Percentiles rank a stretch among this genome's conserved stretches.
Evolutionary conservation across 2,888 invertebrate genomes (phyloP).

Genomic region (Carcina quercana): DNA sequence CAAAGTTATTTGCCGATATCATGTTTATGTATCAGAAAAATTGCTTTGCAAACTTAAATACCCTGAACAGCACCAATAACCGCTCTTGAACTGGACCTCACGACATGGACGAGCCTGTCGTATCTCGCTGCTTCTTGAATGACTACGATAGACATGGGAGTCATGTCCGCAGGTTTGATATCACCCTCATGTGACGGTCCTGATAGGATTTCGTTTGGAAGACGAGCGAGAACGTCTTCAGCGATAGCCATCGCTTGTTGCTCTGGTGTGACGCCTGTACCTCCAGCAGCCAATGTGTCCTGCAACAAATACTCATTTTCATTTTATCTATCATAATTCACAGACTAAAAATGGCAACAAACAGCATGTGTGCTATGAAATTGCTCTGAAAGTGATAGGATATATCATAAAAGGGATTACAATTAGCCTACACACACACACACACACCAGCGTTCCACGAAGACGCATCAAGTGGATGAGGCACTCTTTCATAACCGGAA

Average conservation of each 20-base stretch:
- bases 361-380: too few species aligned
- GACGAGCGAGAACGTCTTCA: conserved; percentile 82
- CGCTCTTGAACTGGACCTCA: conserved; percentile 83
- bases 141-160: conserved; percentile 94
- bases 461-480: not conserved
- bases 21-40: too few species aligned
- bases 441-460: not conserved
- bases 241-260: conserved; percentile 86
- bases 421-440: too few species aligned
- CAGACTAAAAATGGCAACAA: too few species aligned
- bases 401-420: too few species aligned
- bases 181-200: conserved; percentile 78
- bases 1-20: too few species aligned
- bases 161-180: conserved; percentile 87
- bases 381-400: too few species aligned
- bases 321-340: not conserved
- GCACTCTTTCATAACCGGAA: not conserved
- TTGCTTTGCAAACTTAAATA: conserved; percentile 26
- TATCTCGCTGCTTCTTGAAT: conserved; percentile 90
- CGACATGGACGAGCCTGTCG: conserved; percentile 82
- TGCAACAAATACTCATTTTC: too few species aligned
- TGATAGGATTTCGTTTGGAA: conserved; percentile 81
- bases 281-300: conserved; percentile 77
- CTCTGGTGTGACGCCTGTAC: conserved; percentile 81
- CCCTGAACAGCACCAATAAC: conserved; percentile 93